phyloP scores from a whole-genome alignment of 1,140 invertebrate genomes.

The Adelges cooleyi region DNA sequence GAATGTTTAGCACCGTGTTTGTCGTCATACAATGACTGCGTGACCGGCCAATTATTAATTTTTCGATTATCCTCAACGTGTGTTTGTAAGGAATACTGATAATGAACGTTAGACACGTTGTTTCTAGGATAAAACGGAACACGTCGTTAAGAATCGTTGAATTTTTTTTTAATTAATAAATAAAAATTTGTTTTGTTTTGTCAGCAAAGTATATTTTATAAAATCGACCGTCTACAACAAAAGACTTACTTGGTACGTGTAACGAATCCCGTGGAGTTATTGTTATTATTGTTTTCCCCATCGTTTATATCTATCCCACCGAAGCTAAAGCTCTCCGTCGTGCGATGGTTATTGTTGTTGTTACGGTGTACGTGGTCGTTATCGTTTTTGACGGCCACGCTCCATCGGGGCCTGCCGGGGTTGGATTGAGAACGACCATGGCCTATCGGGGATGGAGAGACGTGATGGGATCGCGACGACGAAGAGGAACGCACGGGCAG shows the following conservation, averaged over 20 bases:
- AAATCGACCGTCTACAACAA: background rate
- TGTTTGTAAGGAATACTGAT: background rate
- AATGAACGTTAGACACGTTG: background rate
- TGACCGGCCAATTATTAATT: slow-evolving; percentile 14
- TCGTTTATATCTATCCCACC: slow-evolving; percentile 18
- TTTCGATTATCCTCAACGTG: slow-evolving; percentile 8
- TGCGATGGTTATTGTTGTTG: slow-evolving; percentile 1
- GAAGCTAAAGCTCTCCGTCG: background rate
- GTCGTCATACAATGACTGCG: slow-evolving; percentile 2
- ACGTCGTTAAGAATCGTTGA: no score
- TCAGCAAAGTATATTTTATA: background rate
- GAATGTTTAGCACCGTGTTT: slow-evolving; percentile 20
- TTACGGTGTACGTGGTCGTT: slow-evolving; percentile 8
- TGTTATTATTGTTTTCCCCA: slow-evolving; percentile 15
- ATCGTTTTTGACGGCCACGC: background rate
- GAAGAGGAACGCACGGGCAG: slow-evolving; percentile 22
- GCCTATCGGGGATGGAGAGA: background rate
- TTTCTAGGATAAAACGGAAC: background rate
- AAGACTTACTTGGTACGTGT: slow-evolving; percentile 9
- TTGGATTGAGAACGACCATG: background rate
- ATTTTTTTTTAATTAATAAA: no score
- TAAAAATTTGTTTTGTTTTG: no score
- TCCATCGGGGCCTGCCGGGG: slow-evolving; percentile 2
- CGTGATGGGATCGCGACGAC: slow-evolving; percentile 15
- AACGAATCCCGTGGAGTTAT: background rate